Percentiles rank a stretch among this genome's conserved stretches.
phyloP scores from a whole-genome alignment of 2,797 vertebrate species.

The Rhabdomys pumilio region DNA sequence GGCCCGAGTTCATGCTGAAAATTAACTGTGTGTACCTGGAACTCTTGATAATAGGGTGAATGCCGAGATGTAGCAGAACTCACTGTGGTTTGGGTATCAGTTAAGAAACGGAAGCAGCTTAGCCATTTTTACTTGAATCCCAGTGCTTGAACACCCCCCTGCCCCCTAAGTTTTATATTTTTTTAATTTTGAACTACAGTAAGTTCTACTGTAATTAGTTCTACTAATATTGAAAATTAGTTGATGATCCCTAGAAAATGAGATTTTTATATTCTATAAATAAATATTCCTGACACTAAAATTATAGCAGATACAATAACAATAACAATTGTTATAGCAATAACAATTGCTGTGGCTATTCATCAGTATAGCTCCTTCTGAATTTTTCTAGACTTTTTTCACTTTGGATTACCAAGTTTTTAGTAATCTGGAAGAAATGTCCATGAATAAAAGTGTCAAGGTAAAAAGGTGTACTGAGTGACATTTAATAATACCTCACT shows the following conservation, averaged over 20 bases:
- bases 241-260: slow-evolving; percentile 53
- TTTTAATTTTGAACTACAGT: neutral
- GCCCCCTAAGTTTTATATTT: neutral
- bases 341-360: neutral
- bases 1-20: neutral
- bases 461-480: neutral
- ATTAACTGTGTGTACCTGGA: neutral
- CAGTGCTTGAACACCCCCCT: slow-evolving; percentile 10
- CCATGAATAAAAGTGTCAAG: neutral
- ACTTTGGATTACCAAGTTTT: slow-evolving; percentile 6
- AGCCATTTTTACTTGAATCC: slow-evolving; percentile 46
- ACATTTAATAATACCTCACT: neutral
- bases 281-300: slow-evolving; percentile 22
- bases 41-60: neutral
- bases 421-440: neutral
- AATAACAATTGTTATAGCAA: neutral
- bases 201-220: too few relatives aligned
- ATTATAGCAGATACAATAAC: neutral
- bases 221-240: slow-evolving; percentile 36
- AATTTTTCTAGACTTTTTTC: neutral
- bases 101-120: neutral
- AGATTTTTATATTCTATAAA: neutral
- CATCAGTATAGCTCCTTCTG: neutral
- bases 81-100: neutral
- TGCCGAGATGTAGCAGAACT: neutral